Percentiles rank a stretch among this genome's conserved stretches.
Evolutionary conservation across 2,113 vertebrate genomes (phyloP).

Genomic region (Gadus macrocephalus): DNA sequence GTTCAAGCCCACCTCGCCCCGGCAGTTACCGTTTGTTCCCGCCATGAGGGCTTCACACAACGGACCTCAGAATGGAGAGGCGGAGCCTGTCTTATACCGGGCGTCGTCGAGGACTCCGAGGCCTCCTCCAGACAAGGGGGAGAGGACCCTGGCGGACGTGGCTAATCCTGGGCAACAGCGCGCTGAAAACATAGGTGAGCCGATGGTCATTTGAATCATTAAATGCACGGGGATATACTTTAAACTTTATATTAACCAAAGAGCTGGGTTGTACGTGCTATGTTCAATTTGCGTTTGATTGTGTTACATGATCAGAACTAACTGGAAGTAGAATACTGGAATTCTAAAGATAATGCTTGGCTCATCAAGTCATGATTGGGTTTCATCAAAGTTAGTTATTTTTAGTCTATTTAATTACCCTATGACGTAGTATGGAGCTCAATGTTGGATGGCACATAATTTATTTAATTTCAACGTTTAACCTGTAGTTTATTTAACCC

Average conservation of each 20-base stretch:
- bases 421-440: too few species aligned
- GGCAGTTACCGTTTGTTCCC: conserved; percentile 83
- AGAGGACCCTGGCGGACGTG: conserved; percentile 67
- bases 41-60: conserved; percentile 81
- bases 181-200: conserved; percentile 82
- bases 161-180: conserved; percentile 72
- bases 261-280: neutral
- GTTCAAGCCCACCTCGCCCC: conserved; percentile 82
- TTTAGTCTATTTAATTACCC: too few species aligned
- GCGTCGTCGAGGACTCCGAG: conserved; percentile 76
- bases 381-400: too few species aligned
- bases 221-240: neutral
- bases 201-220: neutral
- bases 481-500: too few species aligned
- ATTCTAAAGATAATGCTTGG: too few species aligned
- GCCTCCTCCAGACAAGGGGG: conserved; percentile 65
- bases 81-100: conserved; percentile 78
- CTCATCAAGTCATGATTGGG: too few species aligned
- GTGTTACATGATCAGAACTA: too few species aligned
- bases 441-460: too few species aligned
- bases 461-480: too few species aligned
- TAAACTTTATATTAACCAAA: neutral
- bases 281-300: neutral
- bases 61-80: conserved; percentile 86
- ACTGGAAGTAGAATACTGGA: too few species aligned